phyloP scores from a whole-genome alignment of 1,140 invertebrate species.

The Episyrphus balteatus region DNA sequence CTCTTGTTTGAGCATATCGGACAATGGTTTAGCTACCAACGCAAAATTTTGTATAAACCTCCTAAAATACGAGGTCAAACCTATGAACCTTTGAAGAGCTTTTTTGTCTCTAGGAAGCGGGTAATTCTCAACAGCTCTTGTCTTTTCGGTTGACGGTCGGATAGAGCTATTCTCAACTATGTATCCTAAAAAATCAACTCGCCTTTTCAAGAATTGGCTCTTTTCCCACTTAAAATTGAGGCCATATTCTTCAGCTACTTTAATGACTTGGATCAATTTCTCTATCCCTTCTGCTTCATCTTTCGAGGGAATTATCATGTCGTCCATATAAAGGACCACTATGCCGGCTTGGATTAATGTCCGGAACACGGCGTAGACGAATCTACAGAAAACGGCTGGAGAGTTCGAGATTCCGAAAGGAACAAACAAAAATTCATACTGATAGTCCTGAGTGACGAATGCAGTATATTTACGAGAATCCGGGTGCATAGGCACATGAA shows the following conservation, averaged over 20 bases:
- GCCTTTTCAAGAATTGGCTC: conserved; percentile 12
- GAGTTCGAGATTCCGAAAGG: conserved; percentile 38
- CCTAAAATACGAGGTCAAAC: background rate
- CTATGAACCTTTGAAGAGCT: conserved; percentile 1
- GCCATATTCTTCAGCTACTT: background rate
- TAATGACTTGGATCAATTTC: background rate
- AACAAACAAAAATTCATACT: conserved; percentile 14
- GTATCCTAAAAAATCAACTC: conserved; percentile 14
- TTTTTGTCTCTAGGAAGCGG: background rate
- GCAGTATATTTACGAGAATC: background rate
- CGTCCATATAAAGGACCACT: conserved; percentile 1
- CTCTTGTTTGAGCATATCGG: background rate
- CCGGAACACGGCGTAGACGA: conserved; percentile 22
- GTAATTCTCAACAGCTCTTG: background rate
- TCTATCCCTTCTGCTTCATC: background rate
- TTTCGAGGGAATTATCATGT: background rate
- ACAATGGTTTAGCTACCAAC: background rate
- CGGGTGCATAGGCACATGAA: conserved; percentile 6
- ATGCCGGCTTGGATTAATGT: background rate
- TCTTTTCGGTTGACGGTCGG: conserved; percentile 1
- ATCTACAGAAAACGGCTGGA: conserved; percentile 30
- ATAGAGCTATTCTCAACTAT: conserved; percentile 1
- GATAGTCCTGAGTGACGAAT: background rate
- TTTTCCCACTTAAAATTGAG: conserved; percentile 10
- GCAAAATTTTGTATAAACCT: background rate